Base-by-base conservation (phyloP, 2,113 vertebrate genomes). In the Sprattus sprattus region DNA sequence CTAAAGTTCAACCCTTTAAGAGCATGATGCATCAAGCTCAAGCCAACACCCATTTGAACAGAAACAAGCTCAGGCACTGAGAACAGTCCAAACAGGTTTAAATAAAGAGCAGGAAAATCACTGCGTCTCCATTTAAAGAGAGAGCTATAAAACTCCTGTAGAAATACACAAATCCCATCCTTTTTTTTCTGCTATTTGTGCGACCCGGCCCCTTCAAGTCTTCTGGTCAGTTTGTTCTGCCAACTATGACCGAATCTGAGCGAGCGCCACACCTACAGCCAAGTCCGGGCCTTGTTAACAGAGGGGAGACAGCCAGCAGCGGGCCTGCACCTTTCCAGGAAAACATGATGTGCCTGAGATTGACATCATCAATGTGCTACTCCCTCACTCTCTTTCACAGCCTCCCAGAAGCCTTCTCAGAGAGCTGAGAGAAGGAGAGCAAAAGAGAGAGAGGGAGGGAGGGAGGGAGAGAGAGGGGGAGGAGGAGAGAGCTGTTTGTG, bases 371-470 rank as follows among this genome's bases (percentile, higher is more conserved):
- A 18, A 11, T 18, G 71, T 13, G 13, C 71, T 39, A 44, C 71
- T 78, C 71, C 32, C 71, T 71, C 52, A 28, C 64, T 84, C 84
- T 87, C 87, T 90, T 83, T 86, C 83, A 83, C 82, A 81, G 81
- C 45, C 47, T 81, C 80, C 28, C 13, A 32, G 50, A 50, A 22
- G 46, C 44, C 54, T 83, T n/a, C 60, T 25, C 25, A 83, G 52
- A 82, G 44, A 52, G n/a, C 28, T 4, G 32, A 39, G 71, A 78
- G 71, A 78, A 32, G 28, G 71, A 32, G 71, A 78, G 32, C 18
- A 60, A 22, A 60, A 60, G 32, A 71, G 25, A 71, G 25, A 10
- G 64, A 71, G 64, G 11, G 64, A 71, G 64, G 11, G 25, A 71
- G 25, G 44, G 28, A 78, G 71, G 6, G 71, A 44, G 71, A 39